Conservation (phyloP, 2,797 vertebrate species). For the Anas bernieri region DNA sequence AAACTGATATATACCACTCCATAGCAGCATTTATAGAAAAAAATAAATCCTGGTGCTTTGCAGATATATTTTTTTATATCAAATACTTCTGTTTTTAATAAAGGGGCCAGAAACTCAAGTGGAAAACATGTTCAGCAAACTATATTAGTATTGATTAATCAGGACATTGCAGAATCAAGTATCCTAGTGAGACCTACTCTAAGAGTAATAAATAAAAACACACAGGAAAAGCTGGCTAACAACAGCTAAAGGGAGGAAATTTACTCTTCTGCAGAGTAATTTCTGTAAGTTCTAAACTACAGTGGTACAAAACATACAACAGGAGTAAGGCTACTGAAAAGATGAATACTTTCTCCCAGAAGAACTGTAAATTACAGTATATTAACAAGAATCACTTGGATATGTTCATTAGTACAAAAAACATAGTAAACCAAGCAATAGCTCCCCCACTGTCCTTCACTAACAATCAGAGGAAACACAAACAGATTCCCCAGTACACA, state of each 20-base stretch:
- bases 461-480: constrained; percentile 80
- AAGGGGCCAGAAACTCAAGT: background rate
- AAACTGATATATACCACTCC: background rate
- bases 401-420: constrained; percentile 25
- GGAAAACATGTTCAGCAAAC: background rate
- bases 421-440: constrained; percentile 27
- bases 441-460: constrained; percentile 59
- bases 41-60: background rate
- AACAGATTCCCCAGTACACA: constrained; percentile 67
- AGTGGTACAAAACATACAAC: background rate
- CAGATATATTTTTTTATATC: background rate
- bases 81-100: background rate
- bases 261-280: background rate
- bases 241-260: constrained; percentile 8
- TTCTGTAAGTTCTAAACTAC: background rate
- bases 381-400: constrained; percentile 36
- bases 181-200: background rate
- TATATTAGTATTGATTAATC: background rate
- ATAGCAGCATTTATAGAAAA: background rate
- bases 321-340: background rate
- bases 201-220: background rate
- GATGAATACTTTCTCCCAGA: background rate
- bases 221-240: background rate
- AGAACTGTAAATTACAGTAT: constrained; percentile 15
- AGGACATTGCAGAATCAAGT: background rate